Conservation (phyloP, 2,113 vertebrate genomes). For the Haplotaxodon microlepis region DNA sequence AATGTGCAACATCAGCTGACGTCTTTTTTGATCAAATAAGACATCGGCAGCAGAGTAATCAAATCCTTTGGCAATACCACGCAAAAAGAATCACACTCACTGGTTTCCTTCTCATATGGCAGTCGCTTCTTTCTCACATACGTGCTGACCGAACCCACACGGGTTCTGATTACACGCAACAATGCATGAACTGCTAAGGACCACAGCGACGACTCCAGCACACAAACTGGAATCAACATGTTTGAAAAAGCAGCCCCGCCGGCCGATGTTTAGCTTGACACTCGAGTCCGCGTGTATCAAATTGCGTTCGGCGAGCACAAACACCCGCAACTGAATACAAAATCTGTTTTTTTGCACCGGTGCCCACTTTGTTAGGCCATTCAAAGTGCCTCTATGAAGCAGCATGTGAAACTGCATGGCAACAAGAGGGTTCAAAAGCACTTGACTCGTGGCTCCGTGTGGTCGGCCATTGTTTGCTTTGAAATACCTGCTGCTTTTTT, state of each 20-base stretch:
- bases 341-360: neutral
- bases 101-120: neutral
- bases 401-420: constrained; percentile 14
- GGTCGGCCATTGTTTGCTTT: constrained; percentile 20
- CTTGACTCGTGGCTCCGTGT: constrained; percentile 32
- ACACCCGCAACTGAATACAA: constrained; percentile 5
- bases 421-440: constrained; percentile 29
- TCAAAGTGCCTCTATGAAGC: neutral
- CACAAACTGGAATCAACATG: neutral
- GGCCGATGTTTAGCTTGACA: constrained; percentile 1
- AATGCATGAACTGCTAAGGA: neutral
- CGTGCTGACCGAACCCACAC: neutral
- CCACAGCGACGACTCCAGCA: neutral
- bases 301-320: neutral
- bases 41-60: neutral
- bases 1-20: neutral
- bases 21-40: neutral
- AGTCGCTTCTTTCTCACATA: neutral
- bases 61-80: neutral
- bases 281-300: constrained; percentile 6
- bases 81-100: neutral
- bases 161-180: neutral
- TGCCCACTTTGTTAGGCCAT: neutral
- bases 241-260: neutral
- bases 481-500: neutral